phyloP scores from a whole-genome alignment of 2,797 vertebrate species.

The Vipera latastei region DNA sequence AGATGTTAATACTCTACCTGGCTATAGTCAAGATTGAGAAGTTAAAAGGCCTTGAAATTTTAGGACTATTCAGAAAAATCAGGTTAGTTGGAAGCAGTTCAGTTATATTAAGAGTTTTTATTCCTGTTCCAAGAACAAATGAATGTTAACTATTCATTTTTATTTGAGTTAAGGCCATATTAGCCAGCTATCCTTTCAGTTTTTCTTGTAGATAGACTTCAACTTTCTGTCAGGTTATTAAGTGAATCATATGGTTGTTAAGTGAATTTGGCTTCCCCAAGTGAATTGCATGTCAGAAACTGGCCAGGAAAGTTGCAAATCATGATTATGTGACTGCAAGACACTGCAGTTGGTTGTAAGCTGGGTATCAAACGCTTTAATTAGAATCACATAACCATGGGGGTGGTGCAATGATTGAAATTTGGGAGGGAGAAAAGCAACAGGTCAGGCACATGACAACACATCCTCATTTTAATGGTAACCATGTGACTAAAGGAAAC shows the following conservation, averaged over 20 bases:
- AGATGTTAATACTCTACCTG: not conserved
- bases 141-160: not conserved
- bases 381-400: not conserved
- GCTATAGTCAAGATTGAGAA: not conserved
- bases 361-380: not conserved
- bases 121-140: not conserved
- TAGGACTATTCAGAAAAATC: not conserved
- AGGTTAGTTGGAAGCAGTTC: not conserved
- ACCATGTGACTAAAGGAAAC: not conserved
- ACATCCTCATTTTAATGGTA: not conserved
- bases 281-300: not conserved
- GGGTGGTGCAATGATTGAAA: not conserved
- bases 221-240: not conserved
- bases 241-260: not conserved
- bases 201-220: not conserved
- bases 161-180: not conserved
- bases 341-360: not conserved
- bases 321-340: not conserved
- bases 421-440: not conserved
- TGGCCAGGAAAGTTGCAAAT: not conserved
- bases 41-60: not conserved
- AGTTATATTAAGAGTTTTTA: not conserved
- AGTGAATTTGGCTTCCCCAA: not conserved
- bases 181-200: not conserved
- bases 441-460: not conserved